Evolutionary conservation across 2,797 vertebrate species (phyloP), one percentile per base, ranked within the genome.

Genomic region (Pangasius larnaudii): DNA sequence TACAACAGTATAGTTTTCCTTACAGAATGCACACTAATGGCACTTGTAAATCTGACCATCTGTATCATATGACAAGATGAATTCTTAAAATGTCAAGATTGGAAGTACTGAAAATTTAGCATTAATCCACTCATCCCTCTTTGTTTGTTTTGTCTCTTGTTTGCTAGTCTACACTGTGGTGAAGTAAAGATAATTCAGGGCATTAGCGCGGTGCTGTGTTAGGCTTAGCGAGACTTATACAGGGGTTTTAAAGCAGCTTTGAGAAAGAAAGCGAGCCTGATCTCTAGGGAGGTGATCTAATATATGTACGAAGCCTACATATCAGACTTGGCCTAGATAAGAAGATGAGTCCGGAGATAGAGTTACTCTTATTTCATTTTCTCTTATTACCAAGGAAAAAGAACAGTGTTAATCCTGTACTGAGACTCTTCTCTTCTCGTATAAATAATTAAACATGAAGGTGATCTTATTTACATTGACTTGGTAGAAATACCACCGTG

Each of bases 271-370:
- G 59, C 75, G 85, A 91, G 88, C 71, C 91, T 72, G 89, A 90
- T 94, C 91, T 90, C 80, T 88, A 56, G 91, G 91, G 89, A 91
- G 82, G 88, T 90, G 90, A 91, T 92, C 90, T 92, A 88, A 92
- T 91, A 91, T 91, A 88, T 86, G 86, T 88, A 87, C 86, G 81
- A 72, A 91, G 89, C 88, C 90, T 90, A 92, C 87, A 88, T 89
- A 92, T 96, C 94, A 94, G 93, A 93, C 94, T 92, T 96, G 95
- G 93, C 95, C 95, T 95, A 96, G 94, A 96, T 95, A 96, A 93
- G 95, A 69, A 59, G 85, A 89, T 84, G 88, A 89, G 88, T 86
- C 82, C 88, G 90, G 92, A 86, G 83, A 91, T 77, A 87, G 85
- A 87, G 61, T 88, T 89, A 85, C 88, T 89, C 87, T 59, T 42